Percentiles rank a stretch among this genome's conserved stretches.
phyloP scores from a whole-genome alignment of 2,113 vertebrate genomes.

The Petrocephalus zakoni region DNA sequence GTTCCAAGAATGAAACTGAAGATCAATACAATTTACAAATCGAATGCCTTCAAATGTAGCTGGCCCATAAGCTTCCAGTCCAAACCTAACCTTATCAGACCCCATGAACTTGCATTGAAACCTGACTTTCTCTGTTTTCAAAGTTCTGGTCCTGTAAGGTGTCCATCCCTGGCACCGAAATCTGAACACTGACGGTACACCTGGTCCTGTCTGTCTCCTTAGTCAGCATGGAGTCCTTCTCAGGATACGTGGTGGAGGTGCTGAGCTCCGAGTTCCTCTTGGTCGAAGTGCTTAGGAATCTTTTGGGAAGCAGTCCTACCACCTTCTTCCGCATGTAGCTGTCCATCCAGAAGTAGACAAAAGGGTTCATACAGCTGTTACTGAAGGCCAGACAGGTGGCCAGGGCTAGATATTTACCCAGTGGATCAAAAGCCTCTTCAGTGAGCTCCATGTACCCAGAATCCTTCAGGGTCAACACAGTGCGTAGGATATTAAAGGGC shows the following conservation, averaged over 20 bases:
- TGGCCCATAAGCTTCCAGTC: background rate
- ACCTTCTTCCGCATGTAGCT: conserved; percentile 1
- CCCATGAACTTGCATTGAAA: background rate
- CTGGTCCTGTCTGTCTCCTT: background rate
- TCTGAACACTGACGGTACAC: background rate
- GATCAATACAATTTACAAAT: background rate
- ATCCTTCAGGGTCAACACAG: background rate
- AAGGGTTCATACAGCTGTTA: conserved; percentile 29
- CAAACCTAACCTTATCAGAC: background rate
- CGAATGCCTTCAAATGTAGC: background rate
- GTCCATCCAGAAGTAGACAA: conserved; percentile 20
- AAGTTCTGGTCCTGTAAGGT: background rate
- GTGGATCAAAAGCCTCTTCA: background rate
- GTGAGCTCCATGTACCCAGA: background rate
- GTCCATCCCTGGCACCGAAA: background rate
- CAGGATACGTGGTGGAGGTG: background rate
- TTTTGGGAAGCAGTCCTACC: background rate
- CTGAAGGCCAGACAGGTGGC: conserved; percentile 26
- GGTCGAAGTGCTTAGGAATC: background rate
- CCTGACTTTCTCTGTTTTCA: background rate
- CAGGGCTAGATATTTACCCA: background rate
- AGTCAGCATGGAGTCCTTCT: background rate
- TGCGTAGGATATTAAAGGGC: conserved; percentile 24
- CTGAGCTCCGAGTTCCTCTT: background rate
- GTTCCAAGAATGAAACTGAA: background rate